Evolutionary conservation across 1,140 invertebrate species (phyloP).

Genomic region (Dendroctonus ponderosae): DNA sequence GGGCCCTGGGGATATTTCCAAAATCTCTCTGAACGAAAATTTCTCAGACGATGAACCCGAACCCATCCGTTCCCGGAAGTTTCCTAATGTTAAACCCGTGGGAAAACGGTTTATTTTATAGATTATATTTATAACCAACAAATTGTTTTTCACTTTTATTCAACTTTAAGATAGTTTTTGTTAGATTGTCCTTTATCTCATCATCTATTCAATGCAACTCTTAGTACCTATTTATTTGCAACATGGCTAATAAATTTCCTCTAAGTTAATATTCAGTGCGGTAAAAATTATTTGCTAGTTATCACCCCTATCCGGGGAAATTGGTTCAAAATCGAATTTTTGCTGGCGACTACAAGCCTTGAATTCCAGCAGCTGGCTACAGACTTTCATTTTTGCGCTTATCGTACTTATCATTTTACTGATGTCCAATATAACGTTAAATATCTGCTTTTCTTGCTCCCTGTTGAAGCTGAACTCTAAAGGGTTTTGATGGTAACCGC

Average conservation of each 20-base stretch:
- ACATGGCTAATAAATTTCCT: background rate
- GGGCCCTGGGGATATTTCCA: too few species aligned
- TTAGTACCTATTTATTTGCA: too few species aligned
- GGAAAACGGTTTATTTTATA: too few species aligned
- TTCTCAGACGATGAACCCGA: too few species aligned
- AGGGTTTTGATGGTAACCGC: conserved; percentile 31
- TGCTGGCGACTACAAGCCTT: conserved; percentile 2
- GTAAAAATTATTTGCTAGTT: conserved; percentile 1
- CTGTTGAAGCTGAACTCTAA: conserved; percentile 25
- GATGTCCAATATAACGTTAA: conserved; percentile 28
- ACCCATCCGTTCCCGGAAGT: too few species aligned
- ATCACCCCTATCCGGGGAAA: conserved; percentile 1
- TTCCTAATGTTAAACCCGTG: too few species aligned
- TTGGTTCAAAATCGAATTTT: conserved; percentile 6
- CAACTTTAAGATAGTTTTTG: too few species aligned
- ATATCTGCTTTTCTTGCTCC: conserved; percentile 30
- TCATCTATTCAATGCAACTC: too few species aligned
- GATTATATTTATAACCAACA: too few species aligned
- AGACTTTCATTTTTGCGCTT: conserved; percentile 9
- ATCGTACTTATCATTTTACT: conserved; percentile 26
- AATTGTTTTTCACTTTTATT: too few species aligned
- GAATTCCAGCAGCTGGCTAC: conserved; percentile 20
- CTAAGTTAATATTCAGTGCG: background rate
- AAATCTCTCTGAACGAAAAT: too few species aligned
- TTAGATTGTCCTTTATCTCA: too few species aligned